Evolutionary conservation across 2,113 vertebrate genomes (phyloP).

Genomic region (Progne subis): DNA sequence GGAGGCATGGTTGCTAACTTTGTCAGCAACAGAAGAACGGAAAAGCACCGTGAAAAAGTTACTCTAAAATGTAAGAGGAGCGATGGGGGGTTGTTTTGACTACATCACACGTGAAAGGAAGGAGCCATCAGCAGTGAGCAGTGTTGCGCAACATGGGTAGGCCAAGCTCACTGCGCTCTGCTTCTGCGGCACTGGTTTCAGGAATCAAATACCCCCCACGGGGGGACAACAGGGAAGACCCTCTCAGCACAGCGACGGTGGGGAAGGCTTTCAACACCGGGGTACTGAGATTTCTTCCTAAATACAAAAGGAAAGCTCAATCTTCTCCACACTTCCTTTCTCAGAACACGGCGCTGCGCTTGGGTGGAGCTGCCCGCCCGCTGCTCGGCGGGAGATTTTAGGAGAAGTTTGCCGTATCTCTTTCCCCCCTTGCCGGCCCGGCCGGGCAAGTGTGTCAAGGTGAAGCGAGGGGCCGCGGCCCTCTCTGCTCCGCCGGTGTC

Average conservation of each 20-base stretch:
- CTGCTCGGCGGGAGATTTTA: background rate
- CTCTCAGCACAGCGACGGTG: rapidly evolving
- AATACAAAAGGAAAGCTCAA: background rate
- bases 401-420: background rate
- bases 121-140: background rate
- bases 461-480: background rate
- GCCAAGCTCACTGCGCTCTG: background rate
- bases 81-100: background rate
- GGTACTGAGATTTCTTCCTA: background rate
- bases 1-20: background rate
- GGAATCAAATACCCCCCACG: rapidly evolving
- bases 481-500: rapidly evolving
- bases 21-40: background rate
- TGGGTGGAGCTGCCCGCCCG: background rate
- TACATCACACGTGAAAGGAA: background rate
- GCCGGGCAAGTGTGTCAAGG: background rate
- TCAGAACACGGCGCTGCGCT: rapidly evolving
- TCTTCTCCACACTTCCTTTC: background rate
- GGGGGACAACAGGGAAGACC: background rate
- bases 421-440: background rate
- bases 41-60: background rate
- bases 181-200: background rate
- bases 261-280: background rate
- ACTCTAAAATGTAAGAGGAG: background rate
- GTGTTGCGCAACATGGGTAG: background rate